These are phyloP conservation scores for Ochotona princeps DNA, from an alignment of 2,113 vertebrate species.

Conservation along the genomic window DNA sequence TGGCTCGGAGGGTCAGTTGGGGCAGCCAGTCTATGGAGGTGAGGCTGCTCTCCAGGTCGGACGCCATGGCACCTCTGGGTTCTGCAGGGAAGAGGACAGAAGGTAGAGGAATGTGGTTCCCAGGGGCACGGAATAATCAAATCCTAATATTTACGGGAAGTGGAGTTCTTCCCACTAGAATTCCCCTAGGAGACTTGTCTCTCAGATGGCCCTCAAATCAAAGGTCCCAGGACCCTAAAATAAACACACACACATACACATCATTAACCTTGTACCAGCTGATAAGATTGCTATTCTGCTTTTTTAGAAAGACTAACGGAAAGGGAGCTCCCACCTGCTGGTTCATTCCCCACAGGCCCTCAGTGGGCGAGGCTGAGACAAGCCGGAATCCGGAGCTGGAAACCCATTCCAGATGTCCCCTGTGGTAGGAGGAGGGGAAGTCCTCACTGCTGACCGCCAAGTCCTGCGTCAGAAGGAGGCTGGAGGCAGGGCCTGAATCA, in stretches of 20 bases:
- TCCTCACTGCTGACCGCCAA: too few relatives aligned
- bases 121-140: background rate
- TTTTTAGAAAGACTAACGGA: too few relatives aligned
- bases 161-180: background rate
- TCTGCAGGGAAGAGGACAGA: slow-evolving; percentile 74
- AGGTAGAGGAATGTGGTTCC: background rate
- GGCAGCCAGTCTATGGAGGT: slow-evolving; percentile 99
- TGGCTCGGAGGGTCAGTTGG: slow-evolving; percentile 94
- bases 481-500: too few relatives aligned
- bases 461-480: too few relatives aligned
- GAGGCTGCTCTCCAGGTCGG: slow-evolving; percentile 96
- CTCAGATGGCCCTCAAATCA: background rate
- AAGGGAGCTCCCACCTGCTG: too few relatives aligned
- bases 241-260: background rate
- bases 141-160: background rate
- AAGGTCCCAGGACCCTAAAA: background rate
- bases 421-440: too few relatives aligned
- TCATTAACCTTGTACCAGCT: background rate
- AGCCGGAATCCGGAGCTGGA: too few relatives aligned
- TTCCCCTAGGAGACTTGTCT: background rate
- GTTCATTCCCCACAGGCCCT: too few relatives aligned
- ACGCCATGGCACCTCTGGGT: slow-evolving; percentile 89
- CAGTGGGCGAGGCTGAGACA: too few relatives aligned
- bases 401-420: too few relatives aligned
- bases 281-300: background rate